These are phyloP conservation scores for Prunella fulvescens DNA, from an alignment of 2,113 vertebrate species.

Conservation along the genomic window DNA sequence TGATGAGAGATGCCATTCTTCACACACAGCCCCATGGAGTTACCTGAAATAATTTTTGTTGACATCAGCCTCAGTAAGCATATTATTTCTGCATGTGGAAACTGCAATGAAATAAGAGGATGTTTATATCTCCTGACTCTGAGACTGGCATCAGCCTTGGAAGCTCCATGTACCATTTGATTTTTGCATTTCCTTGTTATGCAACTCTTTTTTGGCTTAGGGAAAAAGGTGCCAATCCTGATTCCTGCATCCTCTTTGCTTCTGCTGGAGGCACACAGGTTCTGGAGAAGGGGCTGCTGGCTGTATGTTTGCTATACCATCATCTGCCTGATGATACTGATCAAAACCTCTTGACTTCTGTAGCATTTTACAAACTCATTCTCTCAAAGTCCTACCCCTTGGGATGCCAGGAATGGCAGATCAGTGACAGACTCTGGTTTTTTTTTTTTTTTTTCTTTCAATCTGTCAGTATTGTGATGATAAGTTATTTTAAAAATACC, in stretches of 20 bases:
- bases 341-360: not conserved
- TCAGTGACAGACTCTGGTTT: not conserved
- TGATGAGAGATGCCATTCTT: not conserved
- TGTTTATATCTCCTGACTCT: not conserved
- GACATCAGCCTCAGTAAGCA: not conserved
- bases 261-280: not conserved
- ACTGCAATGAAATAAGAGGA: not conserved
- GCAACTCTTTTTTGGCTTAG: not conserved
- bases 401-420: not conserved
- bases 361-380: not conserved
- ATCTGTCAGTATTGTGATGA: not conserved
- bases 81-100: not conserved
- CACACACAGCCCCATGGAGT: not conserved
- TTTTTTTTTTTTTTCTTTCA: not conserved
- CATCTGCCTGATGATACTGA: not conserved
- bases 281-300: not conserved
- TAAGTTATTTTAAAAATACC: not conserved
- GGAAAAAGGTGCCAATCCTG: not conserved
- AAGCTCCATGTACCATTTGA: not conserved
- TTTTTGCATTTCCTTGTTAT: not conserved
- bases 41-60: not conserved
- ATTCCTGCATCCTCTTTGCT: not conserved
- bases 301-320: accelerated
- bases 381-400: not conserved
- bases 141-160: not conserved